Base-by-base conservation (phyloP, 2,113 vertebrate genomes). In the Saccopteryx leptura region DNA sequence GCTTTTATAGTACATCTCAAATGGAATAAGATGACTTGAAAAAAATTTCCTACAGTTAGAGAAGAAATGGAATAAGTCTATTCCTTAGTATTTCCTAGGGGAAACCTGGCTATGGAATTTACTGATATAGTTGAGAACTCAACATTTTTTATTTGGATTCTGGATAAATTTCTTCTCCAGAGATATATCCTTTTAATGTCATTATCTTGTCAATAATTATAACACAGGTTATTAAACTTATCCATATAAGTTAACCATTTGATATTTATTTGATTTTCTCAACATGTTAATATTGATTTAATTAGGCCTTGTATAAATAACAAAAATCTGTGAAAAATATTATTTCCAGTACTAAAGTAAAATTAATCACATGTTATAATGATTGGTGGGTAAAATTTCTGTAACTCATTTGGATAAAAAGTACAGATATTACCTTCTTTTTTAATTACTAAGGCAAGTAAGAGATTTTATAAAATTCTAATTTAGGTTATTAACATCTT, bases 341-440 rank as follows among this genome's bases (percentile, higher is more conserved):
- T 13, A 39, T 79, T 86, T 94, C 39, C 19, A 92, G 11, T 26
- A 1, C 9, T 10, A 54, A 84, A 68, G 39, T 84, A 8, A 76
- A 79, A 58, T 79, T 81, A 93, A 91, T 89, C 17, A 39, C 18
- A 61, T 54, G 24, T 48, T 65, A 52, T 68, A n/a, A 96, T 63
- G 8, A 1, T 31, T 91, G n/a, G 13, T 79, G 6, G 7, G 14
- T 79, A 6, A 72, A 66, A 74, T 75, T 33, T 63, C 13, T 31
- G 17, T 33, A 84, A 56, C 1, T 72, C 3, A 58, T 68, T 56
- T 91, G 14, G 2, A 28, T 72, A 84, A 15, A 15, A 87, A 61
- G 21, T 46, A 14, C 58, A 76, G 69, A 17, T 18, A 58, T 74
- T 74, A 21, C 48, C 13, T 83, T 23, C 13, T 60, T 65, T 46